phyloP scores from a whole-genome alignment of 2,797 vertebrate genomes.

The Spinus olivaceus region DNA sequence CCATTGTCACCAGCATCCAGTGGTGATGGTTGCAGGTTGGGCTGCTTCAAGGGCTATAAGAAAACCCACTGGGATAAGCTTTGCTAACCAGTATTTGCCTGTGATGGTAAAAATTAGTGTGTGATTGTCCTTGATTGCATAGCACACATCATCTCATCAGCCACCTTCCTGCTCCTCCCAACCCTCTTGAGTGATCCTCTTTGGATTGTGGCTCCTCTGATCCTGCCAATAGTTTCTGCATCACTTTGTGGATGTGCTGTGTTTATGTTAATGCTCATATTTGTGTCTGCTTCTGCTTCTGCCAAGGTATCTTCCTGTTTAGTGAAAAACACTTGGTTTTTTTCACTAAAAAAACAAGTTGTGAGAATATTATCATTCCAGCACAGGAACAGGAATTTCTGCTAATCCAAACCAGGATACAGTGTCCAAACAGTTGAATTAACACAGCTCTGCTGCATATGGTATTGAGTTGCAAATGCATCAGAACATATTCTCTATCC shows the following conservation, averaged over 20 bases:
- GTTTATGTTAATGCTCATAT: not conserved
- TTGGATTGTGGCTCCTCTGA: not conserved
- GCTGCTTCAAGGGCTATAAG: not conserved
- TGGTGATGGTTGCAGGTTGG: not conserved
- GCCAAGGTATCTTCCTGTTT: not conserved
- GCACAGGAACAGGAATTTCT: not conserved
- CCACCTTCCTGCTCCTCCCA: not conserved
- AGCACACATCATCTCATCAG: not conserved
- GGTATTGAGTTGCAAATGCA: not conserved
- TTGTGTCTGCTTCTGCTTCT: not conserved
- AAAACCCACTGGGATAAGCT: not conserved
- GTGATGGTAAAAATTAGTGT: not conserved
- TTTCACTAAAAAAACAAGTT: not conserved
- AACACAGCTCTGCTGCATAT: not conserved
- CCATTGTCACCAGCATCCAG: not conserved
- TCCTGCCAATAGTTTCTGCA: not conserved
- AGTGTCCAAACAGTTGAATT: not conserved
- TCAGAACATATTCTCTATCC: not conserved
- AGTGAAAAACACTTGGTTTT: not conserved
- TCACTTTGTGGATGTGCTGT: not conserved
- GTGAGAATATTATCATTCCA: not conserved
- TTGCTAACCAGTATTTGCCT: not conserved
- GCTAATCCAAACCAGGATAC: not conserved
- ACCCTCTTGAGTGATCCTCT: accelerated
- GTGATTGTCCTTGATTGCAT: not conserved